Percentiles rank a stretch among this genome's conserved stretches.
Evolutionary conservation across 92 coral and sea anemone genomes (phyloP).

Genomic region (Epizoanthus rinbou): DNA sequence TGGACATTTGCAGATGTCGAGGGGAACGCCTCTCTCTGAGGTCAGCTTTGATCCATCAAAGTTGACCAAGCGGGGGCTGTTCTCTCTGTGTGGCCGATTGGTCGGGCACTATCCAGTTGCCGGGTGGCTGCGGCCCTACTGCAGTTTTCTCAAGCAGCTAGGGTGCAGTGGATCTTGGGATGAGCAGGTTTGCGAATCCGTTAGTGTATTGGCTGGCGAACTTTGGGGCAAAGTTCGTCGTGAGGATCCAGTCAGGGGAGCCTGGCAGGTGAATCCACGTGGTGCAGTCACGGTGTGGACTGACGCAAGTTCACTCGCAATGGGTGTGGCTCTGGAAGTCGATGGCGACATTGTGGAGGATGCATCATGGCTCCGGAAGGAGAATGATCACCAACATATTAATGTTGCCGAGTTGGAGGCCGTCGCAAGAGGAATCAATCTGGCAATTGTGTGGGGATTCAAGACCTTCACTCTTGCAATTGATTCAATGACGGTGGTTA

Average conservation of each 20-base stretch:
- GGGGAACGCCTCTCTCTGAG: slow-evolving; percentile 15
- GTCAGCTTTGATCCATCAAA: slow-evolving; percentile 17
- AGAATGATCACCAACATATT: slow-evolving; percentile 30
- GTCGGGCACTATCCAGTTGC: slow-evolving; percentile 18
- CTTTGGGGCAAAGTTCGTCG: neutral
- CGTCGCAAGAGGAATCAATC: slow-evolving; percentile 25
- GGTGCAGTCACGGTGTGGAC: slow-evolving; percentile 30
- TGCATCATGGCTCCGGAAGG: slow-evolving; percentile 35
- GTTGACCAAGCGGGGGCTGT: slow-evolving; percentile 15
- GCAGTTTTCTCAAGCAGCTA: slow-evolving; percentile 17
- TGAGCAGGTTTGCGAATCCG: slow-evolving; percentile 11
- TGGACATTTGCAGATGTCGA: neutral
- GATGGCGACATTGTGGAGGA: slow-evolving; percentile 38
- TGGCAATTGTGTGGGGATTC: slow-evolving; percentile 24
- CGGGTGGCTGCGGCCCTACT: slow-evolving; percentile 31
- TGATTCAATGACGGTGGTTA: slow-evolving; percentile 17
- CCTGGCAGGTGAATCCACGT: slow-evolving; percentile 16
- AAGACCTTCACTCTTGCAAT: slow-evolving; percentile 8
- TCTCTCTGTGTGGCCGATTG: slow-evolving; percentile 24
- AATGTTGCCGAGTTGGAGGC: slow-evolving; percentile 39
- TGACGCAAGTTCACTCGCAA: slow-evolving; percentile 34
- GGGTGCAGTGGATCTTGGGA: slow-evolving; percentile 11
- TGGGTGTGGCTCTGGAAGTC: slow-evolving; percentile 32
- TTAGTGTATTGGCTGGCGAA: slow-evolving; percentile 1
- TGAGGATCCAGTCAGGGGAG: slow-evolving; percentile 28